phyloP scores from a whole-genome alignment of 2,888 invertebrate genomes.

The Andrena marginata region DNA sequence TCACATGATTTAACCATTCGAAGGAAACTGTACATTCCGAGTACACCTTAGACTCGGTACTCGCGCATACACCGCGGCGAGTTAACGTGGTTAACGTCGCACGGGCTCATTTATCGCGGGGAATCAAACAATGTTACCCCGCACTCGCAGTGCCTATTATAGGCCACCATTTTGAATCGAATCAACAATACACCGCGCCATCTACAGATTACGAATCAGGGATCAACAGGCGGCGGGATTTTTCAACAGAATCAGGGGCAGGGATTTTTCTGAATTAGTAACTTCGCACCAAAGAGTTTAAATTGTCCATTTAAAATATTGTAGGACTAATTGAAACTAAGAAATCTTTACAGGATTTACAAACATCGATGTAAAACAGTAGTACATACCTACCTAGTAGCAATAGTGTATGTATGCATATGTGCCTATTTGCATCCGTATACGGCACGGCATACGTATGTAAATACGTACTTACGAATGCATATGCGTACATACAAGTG shows the following conservation, averaged over 20 bases:
- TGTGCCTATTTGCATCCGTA: neutral
- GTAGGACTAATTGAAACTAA: too few relatives aligned
- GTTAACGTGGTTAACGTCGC: conserved; percentile 62
- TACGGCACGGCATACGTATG: neutral
- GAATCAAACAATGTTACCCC: conserved; percentile 74
- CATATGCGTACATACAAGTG: too few relatives aligned
- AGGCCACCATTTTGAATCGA: conserved; percentile 80
- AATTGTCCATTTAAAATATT: too few relatives aligned
- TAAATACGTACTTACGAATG: neutral
- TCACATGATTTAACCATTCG: conserved; percentile 71
- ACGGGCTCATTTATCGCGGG: conserved; percentile 73
- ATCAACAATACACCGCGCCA: conserved; percentile 89
- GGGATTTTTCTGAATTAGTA: too few relatives aligned
- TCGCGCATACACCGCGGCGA: conserved; percentile 55
- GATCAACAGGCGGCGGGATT: too few relatives aligned
- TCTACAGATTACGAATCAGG: conserved; percentile 83
- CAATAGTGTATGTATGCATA: too few relatives aligned
- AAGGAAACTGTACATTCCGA: conserved; percentile 67
- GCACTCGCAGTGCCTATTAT: conserved; percentile 77
- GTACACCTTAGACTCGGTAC: conserved; percentile 49
- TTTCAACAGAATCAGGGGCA: too few relatives aligned
- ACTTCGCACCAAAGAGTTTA: too few relatives aligned
- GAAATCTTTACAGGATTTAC: too few relatives aligned
- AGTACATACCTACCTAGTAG: too few relatives aligned
- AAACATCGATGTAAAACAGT: too few relatives aligned